Conservation (phyloP, 92 coral and sea anemone genomes). For the Metridium senile region DNA sequence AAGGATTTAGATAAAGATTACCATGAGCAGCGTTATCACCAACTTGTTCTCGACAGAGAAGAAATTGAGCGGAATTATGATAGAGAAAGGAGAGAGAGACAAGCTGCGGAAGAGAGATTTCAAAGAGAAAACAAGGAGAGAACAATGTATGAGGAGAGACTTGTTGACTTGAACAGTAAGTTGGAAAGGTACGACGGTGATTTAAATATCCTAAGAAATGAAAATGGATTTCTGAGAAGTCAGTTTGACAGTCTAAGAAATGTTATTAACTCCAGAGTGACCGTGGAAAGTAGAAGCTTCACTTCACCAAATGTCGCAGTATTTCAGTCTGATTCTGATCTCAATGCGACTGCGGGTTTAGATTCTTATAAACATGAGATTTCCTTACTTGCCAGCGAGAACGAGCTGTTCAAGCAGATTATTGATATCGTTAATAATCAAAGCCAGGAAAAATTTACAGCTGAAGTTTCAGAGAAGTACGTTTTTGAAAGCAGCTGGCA, state of each 20-base stretch:
- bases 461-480: conserved; percentile 45
- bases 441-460: conserved; percentile 38
- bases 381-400: conserved; percentile 66
- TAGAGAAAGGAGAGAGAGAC: conserved; percentile 72
- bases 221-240: conserved; percentile 55
- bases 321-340: background rate
- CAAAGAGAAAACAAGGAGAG: conserved; percentile 61
- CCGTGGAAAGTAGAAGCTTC: background rate
- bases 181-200: conserved; percentile 62
- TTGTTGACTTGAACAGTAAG: conserved; percentile 45
- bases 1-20: conserved; percentile 9
- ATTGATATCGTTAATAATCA: conserved; percentile 65
- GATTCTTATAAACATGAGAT: conserved; percentile 64
- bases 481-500: conserved; percentile 13
- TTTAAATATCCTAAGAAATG: conserved; percentile 54
- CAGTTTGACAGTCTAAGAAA: conserved; percentile 70
- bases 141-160: conserved; percentile 50
- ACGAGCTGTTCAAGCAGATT: conserved; percentile 65
- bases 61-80: conserved; percentile 71
- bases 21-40: conserved; percentile 46
- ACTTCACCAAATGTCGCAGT: background rate
- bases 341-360: background rate
- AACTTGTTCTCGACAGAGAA: conserved; percentile 71
- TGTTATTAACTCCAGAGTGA: conserved; percentile 47
- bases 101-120: conserved; percentile 44